Evolutionary conservation across 2,888 invertebrate genomes (phyloP), one percentile per base, ranked within the genome.

Genomic region (Ennomos fuscantarius): DNA sequence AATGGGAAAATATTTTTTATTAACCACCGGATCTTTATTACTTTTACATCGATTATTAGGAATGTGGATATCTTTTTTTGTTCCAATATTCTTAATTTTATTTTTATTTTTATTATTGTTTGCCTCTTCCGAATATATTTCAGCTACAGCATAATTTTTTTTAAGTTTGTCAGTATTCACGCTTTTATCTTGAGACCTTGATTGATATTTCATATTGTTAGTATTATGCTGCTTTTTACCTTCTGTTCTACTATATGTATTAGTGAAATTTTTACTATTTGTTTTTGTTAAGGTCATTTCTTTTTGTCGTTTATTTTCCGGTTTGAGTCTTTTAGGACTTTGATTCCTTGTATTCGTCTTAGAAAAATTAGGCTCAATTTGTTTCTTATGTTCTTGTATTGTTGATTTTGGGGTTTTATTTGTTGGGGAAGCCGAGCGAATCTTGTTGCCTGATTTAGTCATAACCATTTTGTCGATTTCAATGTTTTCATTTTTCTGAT

Each of bases 11-110:
- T 62, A 63, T 1, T 48, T 44, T 41, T 69, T 64, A 5, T 37
- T 46, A 66, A 55, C 63, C 13, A 64, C 60, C 67, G 65, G 58
- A 77, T 65, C 10, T 11, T 9, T 65, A 70, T 36, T 72, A 66
- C 24, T 5, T 5, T 24, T 24, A 24, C 6, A 6, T 24, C 5
- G 24, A 24, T 24, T 24, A 24, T 24, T 24, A 0, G 24, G 24
- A 24, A 24, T 6, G 1, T 24, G 2, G 68, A 44, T 51, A 8
- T 43, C 43, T n/a, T 31, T 52, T 47, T 37, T 47, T 24, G 10
- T 35, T 1, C 9, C 9, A 37, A 10, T 24, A 3, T 6, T 15
- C 39, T 47, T 44, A n/a, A 12, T 31, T 1, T 6, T 40, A 13
- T 10, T 33, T 64, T 69, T 58, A 8, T 11, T 37, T 5, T 63